These are phyloP conservation scores for Anarrhichthys ocellatus DNA, from an alignment of 2,113 vertebrate genomes.

Conservation along the genomic window DNA sequence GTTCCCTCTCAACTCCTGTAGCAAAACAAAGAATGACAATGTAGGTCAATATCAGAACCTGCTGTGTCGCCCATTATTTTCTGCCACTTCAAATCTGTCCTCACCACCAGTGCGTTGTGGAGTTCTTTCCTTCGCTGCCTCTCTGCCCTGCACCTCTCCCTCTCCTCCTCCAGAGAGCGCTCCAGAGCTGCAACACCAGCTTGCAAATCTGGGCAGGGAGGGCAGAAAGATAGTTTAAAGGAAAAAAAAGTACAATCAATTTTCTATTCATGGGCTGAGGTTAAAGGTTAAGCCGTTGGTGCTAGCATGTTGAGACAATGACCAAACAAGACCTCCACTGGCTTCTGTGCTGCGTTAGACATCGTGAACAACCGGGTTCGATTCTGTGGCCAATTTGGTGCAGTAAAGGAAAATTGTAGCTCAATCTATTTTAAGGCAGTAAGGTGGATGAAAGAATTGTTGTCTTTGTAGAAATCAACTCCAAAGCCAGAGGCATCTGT, in stretches of 20 bases:
- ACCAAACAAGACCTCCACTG: neutral
- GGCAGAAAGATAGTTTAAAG: neutral
- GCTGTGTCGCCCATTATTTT: neutral
- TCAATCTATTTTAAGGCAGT: neutral
- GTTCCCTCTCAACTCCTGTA: slow-evolving; percentile 82
- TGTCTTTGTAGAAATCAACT: neutral
- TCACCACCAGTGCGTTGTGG: slow-evolving; percentile 80
- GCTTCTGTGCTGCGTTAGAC: neutral
- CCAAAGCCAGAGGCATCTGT: neutral
- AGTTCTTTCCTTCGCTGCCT: slow-evolving; percentile 76
- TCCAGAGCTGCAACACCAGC: slow-evolving; percentile 69
- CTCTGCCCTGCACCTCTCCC: slow-evolving; percentile 73
- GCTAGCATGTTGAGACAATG: neutral
- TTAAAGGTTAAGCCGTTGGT: neutral
- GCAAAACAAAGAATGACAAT: neutral
- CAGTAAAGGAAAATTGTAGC: neutral
- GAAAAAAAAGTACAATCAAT: neutral
- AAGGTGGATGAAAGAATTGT: slow-evolving; percentile 1
- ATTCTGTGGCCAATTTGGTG: neutral
- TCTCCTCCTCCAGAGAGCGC: slow-evolving; percentile 77
- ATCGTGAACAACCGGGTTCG: neutral
- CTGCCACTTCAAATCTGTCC: neutral
- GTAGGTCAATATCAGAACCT: neutral
- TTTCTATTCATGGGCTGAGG: neutral
- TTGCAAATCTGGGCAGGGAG: slow-evolving; percentile 62